Evolutionary conservation across 2,797 vertebrate species (phyloP).

Genomic region (Phalloptychus januarius): DNA sequence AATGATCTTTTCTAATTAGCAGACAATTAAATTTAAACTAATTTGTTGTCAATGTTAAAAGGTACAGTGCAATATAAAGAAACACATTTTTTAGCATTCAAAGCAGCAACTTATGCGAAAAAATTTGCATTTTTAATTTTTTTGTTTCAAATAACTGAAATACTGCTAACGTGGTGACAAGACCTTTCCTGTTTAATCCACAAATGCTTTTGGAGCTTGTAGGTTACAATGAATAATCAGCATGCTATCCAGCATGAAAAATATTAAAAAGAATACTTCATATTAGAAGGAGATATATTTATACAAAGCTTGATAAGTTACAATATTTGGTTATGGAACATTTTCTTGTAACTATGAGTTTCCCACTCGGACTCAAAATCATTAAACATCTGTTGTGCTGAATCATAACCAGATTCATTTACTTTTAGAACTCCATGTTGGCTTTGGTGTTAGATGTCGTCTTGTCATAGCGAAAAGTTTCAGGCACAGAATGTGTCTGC

Average conservation of each 20-base stretch:
- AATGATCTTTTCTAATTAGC: conserved; percentile 10
- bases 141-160: too few relatives aligned
- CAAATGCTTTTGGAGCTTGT: too few relatives aligned
- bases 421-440: not conserved
- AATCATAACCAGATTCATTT: not conserved
- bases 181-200: too few relatives aligned
- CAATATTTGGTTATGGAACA: not conserved
- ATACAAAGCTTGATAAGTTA: not conserved
- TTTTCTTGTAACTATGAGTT: not conserved
- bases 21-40: conserved; percentile 13
- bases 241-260: not conserved
- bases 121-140: not conserved
- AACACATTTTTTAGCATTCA: not conserved
- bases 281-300: not conserved
- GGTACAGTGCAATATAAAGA: not conserved
- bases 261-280: not conserved
- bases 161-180: too few relatives aligned
- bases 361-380: not conserved
- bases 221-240: not conserved
- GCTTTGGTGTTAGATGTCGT: not conserved
- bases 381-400: not conserved
- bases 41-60: not conserved
- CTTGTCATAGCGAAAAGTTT: not conserved
- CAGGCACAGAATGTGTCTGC: not conserved
- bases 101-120: not conserved